Evolutionary conservation across 2,888 invertebrate genomes (phyloP).

Genomic region (Odontomyia ornata): DNA sequence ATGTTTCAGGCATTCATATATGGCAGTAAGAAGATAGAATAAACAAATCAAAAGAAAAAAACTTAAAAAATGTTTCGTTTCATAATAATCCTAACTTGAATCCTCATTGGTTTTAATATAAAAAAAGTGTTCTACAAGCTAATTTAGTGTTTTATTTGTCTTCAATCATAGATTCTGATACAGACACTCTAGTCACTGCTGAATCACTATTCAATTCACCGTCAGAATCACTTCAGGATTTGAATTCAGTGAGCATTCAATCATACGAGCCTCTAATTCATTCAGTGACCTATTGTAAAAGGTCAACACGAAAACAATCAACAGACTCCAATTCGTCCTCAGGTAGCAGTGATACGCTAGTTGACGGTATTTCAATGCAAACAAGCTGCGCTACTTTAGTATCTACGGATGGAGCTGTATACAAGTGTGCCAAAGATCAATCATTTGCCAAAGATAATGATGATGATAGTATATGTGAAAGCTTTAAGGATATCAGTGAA

Average conservation of each 20-base stretch:
- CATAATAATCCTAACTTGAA: too few species aligned
- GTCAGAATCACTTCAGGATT: slow-evolving; percentile 50
- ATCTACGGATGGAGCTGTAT: slow-evolving; percentile 67
- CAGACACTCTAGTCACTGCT: slow-evolving; percentile 61
- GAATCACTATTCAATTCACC: slow-evolving; percentile 53
- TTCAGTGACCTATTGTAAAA: slow-evolving; percentile 42
- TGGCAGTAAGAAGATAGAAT: too few species aligned
- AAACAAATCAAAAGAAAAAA: too few species aligned
- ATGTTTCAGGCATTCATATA: too few species aligned
- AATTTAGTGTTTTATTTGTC: not conserved
- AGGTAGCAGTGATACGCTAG: slow-evolving; percentile 52
- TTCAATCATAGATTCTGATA: slow-evolving; percentile 63
- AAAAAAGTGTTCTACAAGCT: too few species aligned
- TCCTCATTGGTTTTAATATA: too few species aligned
- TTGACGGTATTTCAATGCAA: slow-evolving; percentile 55
- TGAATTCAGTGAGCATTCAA: slow-evolving; percentile 47
- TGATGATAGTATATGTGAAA: slow-evolving; percentile 18
- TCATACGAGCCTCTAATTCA: slow-evolving; percentile 47
- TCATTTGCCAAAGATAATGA: not conserved
- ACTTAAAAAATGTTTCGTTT: too few species aligned
- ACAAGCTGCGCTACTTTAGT: slow-evolving; percentile 69
- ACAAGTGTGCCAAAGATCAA: slow-evolving; percentile 63
- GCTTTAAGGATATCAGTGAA: slow-evolving; percentile 34
- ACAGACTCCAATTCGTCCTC: slow-evolving; percentile 50
- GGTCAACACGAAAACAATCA: slow-evolving; percentile 47